Base-by-base conservation (phyloP, 2,113 vertebrate genomes). In the Leptosomus discolor region DNA sequence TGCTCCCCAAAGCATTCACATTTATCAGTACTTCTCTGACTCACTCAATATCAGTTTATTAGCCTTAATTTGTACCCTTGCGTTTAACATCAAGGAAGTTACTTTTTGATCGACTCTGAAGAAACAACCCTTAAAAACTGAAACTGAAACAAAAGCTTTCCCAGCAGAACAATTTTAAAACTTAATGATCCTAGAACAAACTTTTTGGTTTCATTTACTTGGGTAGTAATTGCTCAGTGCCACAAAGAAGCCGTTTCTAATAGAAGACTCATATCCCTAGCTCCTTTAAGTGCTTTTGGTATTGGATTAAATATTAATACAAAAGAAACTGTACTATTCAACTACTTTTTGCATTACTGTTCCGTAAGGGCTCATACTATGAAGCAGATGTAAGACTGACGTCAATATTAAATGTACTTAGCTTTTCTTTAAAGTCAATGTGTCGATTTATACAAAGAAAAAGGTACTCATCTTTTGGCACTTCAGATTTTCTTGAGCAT, bases 301-400 rank as follows among this genome's bases (percentile, higher is more conserved):
- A 96, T 93, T 76, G 88, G 71, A 98, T 98, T 94, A 98, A 98
- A 97, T 98, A 97, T 98, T 98, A 98, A 98, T 96, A 94, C 91
- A 94, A 97, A 98, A 85, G 90, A 94, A 97, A 95, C 94, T 94
- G 76, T 78, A 92, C 78, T 67, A 69, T 86, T 97, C 90, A 86
- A 90, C 95, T 83, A 63, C 79, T 77, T 83, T 36, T 85, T 88
- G 51, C 50, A 68, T 92, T 96, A 91, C 60, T 79, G 30, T 92
- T 87, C 92, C 85, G 91, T 83, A 65, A 95, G 92, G 75, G 61
- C 96, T 88, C 85, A 68, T 65, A 70, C 13, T 17, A 93, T 51
- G 58, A 87, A 90, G 85, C 20, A 92, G 79, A 87, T 56, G 24
- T 41, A 71, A 88, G 68, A 92, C 34, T 85, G 87, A 91, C 89